Conservation (phyloP, 2,113 vertebrate species). For the Hydropotes inermis region DNA sequence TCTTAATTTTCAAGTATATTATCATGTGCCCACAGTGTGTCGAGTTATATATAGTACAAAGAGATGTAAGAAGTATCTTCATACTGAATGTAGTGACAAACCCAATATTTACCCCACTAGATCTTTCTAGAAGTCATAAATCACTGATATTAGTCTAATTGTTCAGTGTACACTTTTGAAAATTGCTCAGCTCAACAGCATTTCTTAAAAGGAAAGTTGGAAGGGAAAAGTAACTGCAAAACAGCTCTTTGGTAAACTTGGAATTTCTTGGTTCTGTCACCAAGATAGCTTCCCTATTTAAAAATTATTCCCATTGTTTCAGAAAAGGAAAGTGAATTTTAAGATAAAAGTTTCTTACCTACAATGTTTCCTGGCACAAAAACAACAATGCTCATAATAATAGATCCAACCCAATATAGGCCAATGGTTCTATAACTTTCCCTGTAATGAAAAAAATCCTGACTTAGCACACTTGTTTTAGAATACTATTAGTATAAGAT, state of each 20-base stretch:
- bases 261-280: not conserved
- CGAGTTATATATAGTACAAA: not conserved
- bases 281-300: not conserved
- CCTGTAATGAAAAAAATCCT: constrained; percentile 77
- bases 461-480: constrained; percentile 7
- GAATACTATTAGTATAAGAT: not conserved
- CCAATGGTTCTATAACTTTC: constrained; percentile 93
- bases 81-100: not conserved
- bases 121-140: not conserved
- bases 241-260: not conserved
- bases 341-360: constrained; percentile 84
- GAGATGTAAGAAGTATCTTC: not conserved
- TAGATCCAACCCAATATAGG: constrained; percentile 95
- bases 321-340: not conserved
- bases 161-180: not conserved
- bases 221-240: not conserved
- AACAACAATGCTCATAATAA: constrained; percentile 91
- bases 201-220: not conserved
- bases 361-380: constrained; percentile 95
- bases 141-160: not conserved
- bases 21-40: not conserved
- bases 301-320: not conserved
- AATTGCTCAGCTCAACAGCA: not conserved
- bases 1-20: not conserved
- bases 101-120: not conserved